Evolutionary conservation across 1,140 invertebrate species (phyloP), one percentile per base, ranked within the genome.

Genomic region (Rhyacophila brunnea): DNA sequence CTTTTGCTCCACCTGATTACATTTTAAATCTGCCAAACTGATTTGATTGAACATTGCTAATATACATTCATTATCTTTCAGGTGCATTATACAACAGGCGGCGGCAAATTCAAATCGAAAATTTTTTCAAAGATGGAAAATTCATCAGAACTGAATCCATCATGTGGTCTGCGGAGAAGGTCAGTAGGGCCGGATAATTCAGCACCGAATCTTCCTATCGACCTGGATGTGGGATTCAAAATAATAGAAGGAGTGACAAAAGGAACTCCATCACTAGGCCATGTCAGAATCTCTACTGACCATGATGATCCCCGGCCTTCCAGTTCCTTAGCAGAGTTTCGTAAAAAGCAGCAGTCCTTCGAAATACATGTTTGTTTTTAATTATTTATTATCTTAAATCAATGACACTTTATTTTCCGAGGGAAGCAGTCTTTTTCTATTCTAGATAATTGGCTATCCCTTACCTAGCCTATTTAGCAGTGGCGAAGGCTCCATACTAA

Each of bases 291-390:
- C 62, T 66, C 46, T 62, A 62, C 23, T 44, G 67, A 59, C 18
- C n/a, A 66, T 50, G 40, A 64, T 6, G 7, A 61, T 5, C 54
- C 52, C 40, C 45, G 60, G 10, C 66, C 61, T 10, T 65, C 67
- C 1, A 63, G 68, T 13, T 64, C 68, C 1, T 52, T 75, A 32
- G 51, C 68, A n/a, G 73, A 79, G n/a, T 78, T 77, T 60, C 74
- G 75, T 50, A 78, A 76, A 67, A 75, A 77, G 58, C 75, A 78
- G 58, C 76, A 78, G 53, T 77, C 75, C 9, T 77, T 79, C 67
- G 77, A 79, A 67, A 74, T 79, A 59, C 74, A 77, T 68, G 75
- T 79, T 47, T 6, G 19, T 47, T 47, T 28, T 28, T 10, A 28
- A 18, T 40, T 3, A 17, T 6, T 6, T 40, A n/a, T 13, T 40